These are phyloP conservation scores for Drosophila saltans DNA, from an alignment of 1,140 invertebrate genomes.

Conservation along the genomic window DNA sequence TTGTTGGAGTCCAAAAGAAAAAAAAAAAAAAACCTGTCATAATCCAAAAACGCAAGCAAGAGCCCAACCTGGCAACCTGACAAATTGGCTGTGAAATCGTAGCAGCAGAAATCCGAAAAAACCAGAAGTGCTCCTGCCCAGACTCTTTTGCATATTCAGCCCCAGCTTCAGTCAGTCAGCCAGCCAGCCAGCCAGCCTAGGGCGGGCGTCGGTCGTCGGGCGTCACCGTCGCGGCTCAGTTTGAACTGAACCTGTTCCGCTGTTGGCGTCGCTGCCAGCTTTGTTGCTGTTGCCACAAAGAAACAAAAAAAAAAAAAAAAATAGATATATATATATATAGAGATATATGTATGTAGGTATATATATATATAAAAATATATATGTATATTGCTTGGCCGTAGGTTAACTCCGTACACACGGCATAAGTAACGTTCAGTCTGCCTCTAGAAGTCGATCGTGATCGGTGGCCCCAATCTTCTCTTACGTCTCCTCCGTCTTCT, in stretches of 20 bases:
- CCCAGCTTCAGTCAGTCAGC: constrained; percentile 31
- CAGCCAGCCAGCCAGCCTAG: constrained; percentile 15
- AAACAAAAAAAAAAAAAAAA: constrained; percentile 17
- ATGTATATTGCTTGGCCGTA: constrained; percentile 74
- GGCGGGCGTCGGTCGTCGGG: constrained; percentile 1
- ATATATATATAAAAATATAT: constrained; percentile 9
- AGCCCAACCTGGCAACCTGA: constrained; percentile 36
- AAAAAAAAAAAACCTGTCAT: constrained; percentile 62
- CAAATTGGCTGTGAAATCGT: constrained; percentile 51
- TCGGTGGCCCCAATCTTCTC: constrained; percentile 50
- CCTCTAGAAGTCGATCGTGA: constrained; percentile 80
- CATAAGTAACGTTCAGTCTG: constrained; percentile 81
- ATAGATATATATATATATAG: neutral
- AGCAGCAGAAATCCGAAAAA: constrained; percentile 32
- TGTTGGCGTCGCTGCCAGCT: constrained; percentile 22
- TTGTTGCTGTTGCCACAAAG: constrained; percentile 41
- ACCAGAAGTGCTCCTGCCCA: constrained; percentile 55
- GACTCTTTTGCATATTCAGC: constrained; percentile 41
- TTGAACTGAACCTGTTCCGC: constrained; percentile 64
- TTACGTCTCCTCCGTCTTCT: constrained; percentile 1
- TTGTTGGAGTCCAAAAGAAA: constrained; percentile 32
- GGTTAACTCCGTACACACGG: constrained; percentile 77
- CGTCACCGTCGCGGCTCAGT: constrained; percentile 24
- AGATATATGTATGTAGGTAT: neutral
- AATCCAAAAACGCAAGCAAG: constrained; percentile 48